Base-by-base conservation (phyloP, 2,113 vertebrate species). In the Salvator merianae region DNA sequence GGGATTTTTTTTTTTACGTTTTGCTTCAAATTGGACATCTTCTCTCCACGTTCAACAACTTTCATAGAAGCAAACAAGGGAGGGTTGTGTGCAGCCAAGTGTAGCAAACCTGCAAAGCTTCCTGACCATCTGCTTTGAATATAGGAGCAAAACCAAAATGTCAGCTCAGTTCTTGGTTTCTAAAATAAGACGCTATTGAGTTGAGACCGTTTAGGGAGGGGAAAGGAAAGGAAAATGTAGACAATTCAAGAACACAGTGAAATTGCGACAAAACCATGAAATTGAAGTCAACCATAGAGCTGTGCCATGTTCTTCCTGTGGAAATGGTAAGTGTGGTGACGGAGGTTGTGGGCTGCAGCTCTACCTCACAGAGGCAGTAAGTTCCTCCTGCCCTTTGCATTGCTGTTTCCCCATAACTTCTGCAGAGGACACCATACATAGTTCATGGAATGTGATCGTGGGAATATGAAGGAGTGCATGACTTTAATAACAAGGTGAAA, bases 61-160 rank as follows among this genome's bases (percentile, higher is more conserved):
- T 77, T 84, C 47, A 59, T 5, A 63, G 68, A 63, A 79, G 34
- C 53, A 43, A 7, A 68, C 55, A 63, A 63, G 14, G 18, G 53
- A 71, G 1, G 28, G 14, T 47, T 20, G 18, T 47, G 68, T 36
- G 53, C 83, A 72, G n/a, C 32, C 53, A 63, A 3, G 12, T 50
- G 26, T 63, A 34, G 69, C 68, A 70, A 32, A 7, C 71, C 2
- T 43, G 28, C 30, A 32, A 28, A 7, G 5, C 24, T 79, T 84
- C 76, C 83, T 84, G 68, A 38, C 66, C 66, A 63, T 22, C 68
- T 84, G 68, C 30, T 79, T 47, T 71, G 30, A 34, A 59, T 24
- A 10, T 26, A 47, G 5, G 12, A 26, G 26, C 34, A 28, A 20
- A 79, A 14, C 20, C 22, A 8, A 22, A 18, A 72, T 18, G 8